Conservation (phyloP, 2,113 vertebrate species). For the Hippocampus guttulatus region DNA sequence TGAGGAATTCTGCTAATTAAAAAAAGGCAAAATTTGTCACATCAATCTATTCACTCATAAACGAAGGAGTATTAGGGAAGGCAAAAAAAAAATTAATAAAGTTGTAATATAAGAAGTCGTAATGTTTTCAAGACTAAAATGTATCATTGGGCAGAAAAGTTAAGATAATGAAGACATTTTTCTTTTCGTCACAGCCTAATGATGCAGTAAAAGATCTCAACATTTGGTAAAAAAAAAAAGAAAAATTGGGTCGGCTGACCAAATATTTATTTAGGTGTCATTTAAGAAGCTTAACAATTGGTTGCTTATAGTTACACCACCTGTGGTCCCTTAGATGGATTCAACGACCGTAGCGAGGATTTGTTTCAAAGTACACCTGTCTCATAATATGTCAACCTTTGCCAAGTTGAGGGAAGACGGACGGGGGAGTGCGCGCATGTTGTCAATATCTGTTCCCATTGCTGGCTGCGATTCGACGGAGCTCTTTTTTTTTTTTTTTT, state of each 20-base stretch:
- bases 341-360: slow-evolving; percentile 3
- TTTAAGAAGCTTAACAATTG: slow-evolving; percentile 22
- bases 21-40: neutral
- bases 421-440: slow-evolving; percentile 5
- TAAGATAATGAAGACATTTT: too few relatives aligned
- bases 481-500: slow-evolving; percentile 54
- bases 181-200: too few relatives aligned
- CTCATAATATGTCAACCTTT: slow-evolving; percentile 45
- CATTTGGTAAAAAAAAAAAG: too few relatives aligned
- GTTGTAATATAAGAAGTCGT: too few relatives aligned
- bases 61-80: neutral
- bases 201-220: too few relatives aligned
- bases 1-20: neutral
- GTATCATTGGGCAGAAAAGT: too few relatives aligned
- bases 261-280: slow-evolving; percentile 36
- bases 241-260: slow-evolving; percentile 1
- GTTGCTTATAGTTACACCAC: slow-evolving; percentile 19
- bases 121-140: too few relatives aligned
- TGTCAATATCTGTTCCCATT: slow-evolving; percentile 44
- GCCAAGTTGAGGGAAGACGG: slow-evolving; percentile 33
- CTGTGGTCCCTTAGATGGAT: slow-evolving; percentile 44
- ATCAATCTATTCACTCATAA: neutral
- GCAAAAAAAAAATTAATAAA: neutral
- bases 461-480: slow-evolving; percentile 63
- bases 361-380: slow-evolving; percentile 17